Percentiles rank a stretch among this genome's conserved stretches.
Conservation (phyloP, 2,113 vertebrate genomes). For the Danio rerio region GRCz12tu NC_133197.1:35066501-35067000, state of each 20-base stretch:
- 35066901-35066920: not conserved
- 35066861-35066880: not conserved
- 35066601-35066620: constrained; percentile 29
- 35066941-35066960: not conserved
- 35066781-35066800: not conserved
- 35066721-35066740: not conserved
- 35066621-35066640: constrained; percentile 25
- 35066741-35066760: not conserved
- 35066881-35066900: not conserved
- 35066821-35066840: not conserved
- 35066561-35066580: constrained; percentile 29
- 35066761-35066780: not conserved
- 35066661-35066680: constrained; percentile 11
- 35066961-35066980: not conserved
- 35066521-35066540: not conserved
- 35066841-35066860: not conserved
- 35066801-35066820: not conserved
- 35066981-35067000: not conserved
- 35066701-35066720: not conserved
- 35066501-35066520: constrained; percentile 14
- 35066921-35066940: not conserved
- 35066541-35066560: not conserved
- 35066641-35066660: not conserved
- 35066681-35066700: not conserved
- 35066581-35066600: constrained; percentile 29